Evolutionary conservation across 2,113 vertebrate species (phyloP), one percentile per base, ranked within the genome.

Genomic region (Toxotes chatareus): DNA sequence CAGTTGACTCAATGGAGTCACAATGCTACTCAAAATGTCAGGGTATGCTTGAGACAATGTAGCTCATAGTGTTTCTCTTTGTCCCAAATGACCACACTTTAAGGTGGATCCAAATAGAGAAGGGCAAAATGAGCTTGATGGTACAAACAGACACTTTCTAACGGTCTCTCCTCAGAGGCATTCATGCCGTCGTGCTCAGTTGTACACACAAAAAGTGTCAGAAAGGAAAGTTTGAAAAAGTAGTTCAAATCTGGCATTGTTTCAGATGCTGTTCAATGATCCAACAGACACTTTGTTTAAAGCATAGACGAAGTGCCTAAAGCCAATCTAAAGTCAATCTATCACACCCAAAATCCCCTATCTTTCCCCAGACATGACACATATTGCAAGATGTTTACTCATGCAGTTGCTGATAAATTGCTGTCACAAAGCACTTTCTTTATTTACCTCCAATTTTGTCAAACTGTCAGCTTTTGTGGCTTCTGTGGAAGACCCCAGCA

Each of bases 361-460:
- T 53, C 66, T 76, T 60, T 73, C 3, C 31, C 1, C 32, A 44
- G 40, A 67, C 40, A 66, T 67, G 46, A 67, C 64, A 70, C 55
- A 71, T 49, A 77, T 34, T 65, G 34, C 16, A 56, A 83, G 31
- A 71, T 70, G 23, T 78, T 88, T 64, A 73, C 59, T 81, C 38
- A 47, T 75, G 71, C 34, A 73, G 57, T 31, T 38, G 23, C 46
- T 42, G 83, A 84, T 71, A 40, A 73, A 59, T 59, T 0, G 5
- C 17, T 80, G 80, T 82, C 71, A 76, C 21, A 42, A 67, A 40
- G 40, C 21, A n/a, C 32, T 66, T 13, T 42, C 56, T 87, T 77
- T 80, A 62, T 85, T 88, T 86, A 74, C 53, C 34, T 73, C 46
- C 13, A 60, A 27, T 83, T 79, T 82, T 79, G 36, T 61, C 66